These are phyloP conservation scores for Papilio glaucus DNA, from an alignment of 1,140 invertebrate species.

Conservation along the genomic window DNA sequence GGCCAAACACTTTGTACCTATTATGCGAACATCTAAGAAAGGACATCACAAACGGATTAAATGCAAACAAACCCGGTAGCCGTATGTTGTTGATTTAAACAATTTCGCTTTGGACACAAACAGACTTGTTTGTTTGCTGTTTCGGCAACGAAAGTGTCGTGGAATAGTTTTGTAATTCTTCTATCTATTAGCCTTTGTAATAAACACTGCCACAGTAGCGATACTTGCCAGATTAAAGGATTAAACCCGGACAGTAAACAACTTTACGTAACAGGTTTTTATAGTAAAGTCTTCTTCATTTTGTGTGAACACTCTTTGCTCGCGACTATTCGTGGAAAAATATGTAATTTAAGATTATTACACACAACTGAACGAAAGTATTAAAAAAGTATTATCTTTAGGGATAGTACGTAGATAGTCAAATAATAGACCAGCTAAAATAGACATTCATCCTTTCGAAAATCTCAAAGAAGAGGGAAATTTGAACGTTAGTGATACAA, in stretches of 20 bases:
- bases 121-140: slow-evolving; percentile 67
- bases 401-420: no score
- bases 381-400: no score
- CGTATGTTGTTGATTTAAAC: slow-evolving; percentile 72
- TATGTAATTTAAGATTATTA: background rate
- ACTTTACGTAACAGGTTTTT: slow-evolving; percentile 51
- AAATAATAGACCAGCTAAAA: no score
- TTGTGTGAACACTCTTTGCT: background rate
- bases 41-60: slow-evolving; percentile 76
- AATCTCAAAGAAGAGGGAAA: no score
- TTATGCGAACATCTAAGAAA: slow-evolving; percentile 70
- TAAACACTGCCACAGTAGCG: slow-evolving; percentile 53
- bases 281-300: slow-evolving; percentile 38
- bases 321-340: background rate
- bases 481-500: no score
- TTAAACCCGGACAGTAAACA: slow-evolving; percentile 64
- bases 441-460: no score
- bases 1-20: slow-evolving; percentile 59
- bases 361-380: background rate
- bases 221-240: slow-evolving; percentile 77
- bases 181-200: slow-evolving; percentile 70
- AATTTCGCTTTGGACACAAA: slow-evolving; percentile 73
- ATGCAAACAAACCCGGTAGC: slow-evolving; percentile 74
- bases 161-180: slow-evolving; percentile 54
- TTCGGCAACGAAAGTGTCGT: slow-evolving; percentile 48